Evolutionary conservation across 2,888 invertebrate genomes (phyloP).

Genomic region (Flabesymbios commensalis): DNA sequence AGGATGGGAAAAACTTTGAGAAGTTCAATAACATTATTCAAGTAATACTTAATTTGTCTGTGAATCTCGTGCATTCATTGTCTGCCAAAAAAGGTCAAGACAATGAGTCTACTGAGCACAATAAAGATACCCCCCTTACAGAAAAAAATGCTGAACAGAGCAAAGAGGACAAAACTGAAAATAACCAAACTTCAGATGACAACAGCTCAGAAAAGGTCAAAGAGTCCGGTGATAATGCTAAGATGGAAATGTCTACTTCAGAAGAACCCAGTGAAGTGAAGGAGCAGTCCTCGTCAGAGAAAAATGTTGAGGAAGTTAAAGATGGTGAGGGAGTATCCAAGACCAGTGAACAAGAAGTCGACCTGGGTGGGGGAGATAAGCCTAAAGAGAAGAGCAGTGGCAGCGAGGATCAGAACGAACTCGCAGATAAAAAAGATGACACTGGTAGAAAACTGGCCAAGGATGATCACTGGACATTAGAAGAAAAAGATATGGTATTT

Average conservation of each 20-base stretch:
- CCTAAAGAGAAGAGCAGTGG: too few species aligned
- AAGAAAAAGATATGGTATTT: constrained; percentile 85
- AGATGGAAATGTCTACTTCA: background rate
- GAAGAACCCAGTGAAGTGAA: background rate
- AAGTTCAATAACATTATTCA: constrained; percentile 87
- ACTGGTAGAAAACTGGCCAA: constrained; percentile 44
- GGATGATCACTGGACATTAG: constrained; percentile 71
- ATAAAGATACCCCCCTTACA: constrained; percentile 15
- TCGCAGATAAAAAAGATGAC: constrained; percentile 49
- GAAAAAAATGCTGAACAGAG: constrained; percentile 22
- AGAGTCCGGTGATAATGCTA: background rate
- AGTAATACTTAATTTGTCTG: constrained; percentile 80
- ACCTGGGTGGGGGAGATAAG: constrained; percentile 33
- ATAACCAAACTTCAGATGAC: constrained; percentile 16
- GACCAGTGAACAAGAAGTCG: background rate
- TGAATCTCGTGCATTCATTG: constrained; percentile 71
- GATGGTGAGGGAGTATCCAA: background rate
- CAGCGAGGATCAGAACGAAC: constrained; percentile 25
- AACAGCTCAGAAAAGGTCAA: background rate
- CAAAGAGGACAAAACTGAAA: constrained; percentile 11
- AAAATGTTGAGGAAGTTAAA: too few species aligned
- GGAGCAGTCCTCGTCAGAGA: too few species aligned
- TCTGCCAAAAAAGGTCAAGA: constrained; percentile 32
- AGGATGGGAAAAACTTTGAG: constrained; percentile 90
- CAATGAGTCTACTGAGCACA: constrained; percentile 27